Conservation (phyloP, 2,888 invertebrate genomes). For the Erebia palarica region DNA sequence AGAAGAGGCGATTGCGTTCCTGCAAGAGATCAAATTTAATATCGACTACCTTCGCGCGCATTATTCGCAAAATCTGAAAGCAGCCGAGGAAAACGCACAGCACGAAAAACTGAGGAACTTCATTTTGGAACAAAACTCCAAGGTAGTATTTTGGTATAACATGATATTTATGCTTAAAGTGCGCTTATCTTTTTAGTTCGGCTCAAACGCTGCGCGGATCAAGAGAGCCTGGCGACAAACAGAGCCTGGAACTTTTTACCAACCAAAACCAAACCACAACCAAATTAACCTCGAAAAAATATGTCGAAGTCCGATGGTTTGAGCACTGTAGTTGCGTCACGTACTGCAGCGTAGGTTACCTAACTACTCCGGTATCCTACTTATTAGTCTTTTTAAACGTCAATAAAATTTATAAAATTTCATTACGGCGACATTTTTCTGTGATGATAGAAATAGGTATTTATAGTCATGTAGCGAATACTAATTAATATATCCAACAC, state of each 20-base stretch:
- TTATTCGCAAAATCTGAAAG: slow-evolving; percentile 78
- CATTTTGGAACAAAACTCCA: slow-evolving; percentile 69
- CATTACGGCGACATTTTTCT: no score
- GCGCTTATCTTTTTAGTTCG: background rate
- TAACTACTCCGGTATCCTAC: no score
- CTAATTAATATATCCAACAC: background rate
- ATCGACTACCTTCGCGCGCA: slow-evolving; percentile 87
- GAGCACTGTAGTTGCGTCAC: no score
- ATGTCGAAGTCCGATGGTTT: no score
- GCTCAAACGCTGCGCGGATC: background rate
- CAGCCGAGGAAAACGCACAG: slow-evolving; percentile 68
- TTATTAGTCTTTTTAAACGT: no score
- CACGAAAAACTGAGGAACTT: slow-evolving; percentile 70
- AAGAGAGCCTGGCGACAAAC: no score
- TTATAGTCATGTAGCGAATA: background rate
- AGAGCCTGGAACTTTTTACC: no score
- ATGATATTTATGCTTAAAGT: background rate
- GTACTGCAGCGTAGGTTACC: no score
- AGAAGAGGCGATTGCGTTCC: slow-evolving; percentile 88
- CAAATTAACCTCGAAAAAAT: no score
- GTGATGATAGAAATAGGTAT: no score
- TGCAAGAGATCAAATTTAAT: slow-evolving; percentile 89
- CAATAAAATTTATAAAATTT: no score
- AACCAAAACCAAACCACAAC: no score
- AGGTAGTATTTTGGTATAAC: slow-evolving; percentile 49